phyloP scores from a whole-genome alignment of 2,113 vertebrate species.

The Willisornis vidua region DNA sequence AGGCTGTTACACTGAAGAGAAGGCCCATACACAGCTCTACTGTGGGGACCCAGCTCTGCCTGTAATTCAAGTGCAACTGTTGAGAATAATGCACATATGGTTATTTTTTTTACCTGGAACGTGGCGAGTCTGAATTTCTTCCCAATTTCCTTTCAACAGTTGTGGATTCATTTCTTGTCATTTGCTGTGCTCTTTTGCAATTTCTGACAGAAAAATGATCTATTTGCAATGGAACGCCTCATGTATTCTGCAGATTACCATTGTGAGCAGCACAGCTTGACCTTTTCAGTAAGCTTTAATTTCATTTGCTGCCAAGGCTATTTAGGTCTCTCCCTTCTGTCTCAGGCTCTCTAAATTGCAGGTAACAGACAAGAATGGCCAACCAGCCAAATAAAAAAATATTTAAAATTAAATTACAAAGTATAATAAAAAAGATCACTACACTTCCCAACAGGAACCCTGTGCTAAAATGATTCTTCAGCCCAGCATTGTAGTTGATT shows the following conservation, averaged over 20 bases:
- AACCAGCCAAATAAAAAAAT: background rate
- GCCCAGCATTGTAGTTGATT: background rate
- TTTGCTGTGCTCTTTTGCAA: constrained; percentile 14
- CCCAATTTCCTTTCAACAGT: background rate
- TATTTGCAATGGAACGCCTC: constrained; percentile 23
- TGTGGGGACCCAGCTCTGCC: background rate
- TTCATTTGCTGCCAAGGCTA: constrained; percentile 39
- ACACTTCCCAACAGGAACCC: background rate
- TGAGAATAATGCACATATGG: background rate
- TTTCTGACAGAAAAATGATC: constrained; percentile 32
- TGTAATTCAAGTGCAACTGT: background rate
- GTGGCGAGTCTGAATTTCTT: background rate
- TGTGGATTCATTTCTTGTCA: constrained; percentile 1
- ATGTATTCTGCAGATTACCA: background rate
- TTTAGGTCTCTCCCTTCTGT: background rate
- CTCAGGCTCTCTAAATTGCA: background rate
- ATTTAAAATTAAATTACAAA: background rate
- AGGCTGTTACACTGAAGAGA: background rate
- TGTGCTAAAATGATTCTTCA: background rate
- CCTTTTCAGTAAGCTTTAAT: constrained; percentile 45
- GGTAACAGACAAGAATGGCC: background rate
- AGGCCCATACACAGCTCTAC: background rate
- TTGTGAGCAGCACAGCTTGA: background rate
- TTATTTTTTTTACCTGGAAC: background rate
- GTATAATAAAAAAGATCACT: background rate